A percentile compares a stretch with the other conserved stretches of the same genome.
Evolutionary conservation across 2,797 vertebrate genomes (phyloP).

Genomic region (Sphaeramia orbicularis): DNA sequence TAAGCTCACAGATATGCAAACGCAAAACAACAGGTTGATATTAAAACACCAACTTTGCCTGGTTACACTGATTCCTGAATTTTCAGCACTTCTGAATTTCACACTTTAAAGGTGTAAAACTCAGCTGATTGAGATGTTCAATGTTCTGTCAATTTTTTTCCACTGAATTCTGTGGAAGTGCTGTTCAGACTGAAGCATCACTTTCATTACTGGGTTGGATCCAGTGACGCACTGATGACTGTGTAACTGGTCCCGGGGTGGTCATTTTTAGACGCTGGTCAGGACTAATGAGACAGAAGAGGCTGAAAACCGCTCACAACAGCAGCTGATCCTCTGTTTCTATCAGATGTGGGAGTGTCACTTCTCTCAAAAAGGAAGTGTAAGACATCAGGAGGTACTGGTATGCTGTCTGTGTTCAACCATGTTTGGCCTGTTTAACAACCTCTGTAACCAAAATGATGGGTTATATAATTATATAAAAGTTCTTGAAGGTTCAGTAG

Average conservation of each 20-base stretch:
- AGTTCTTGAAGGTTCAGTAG: too few species aligned
- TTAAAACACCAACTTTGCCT: conserved; percentile 12
- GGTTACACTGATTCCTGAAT: conserved; percentile 35
- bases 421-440: too few species aligned
- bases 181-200: conserved; percentile 3
- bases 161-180: conserved; percentile 9
- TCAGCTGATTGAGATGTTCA: conserved; percentile 23
- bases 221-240: conserved; percentile 43
- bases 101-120: conserved; percentile 55
- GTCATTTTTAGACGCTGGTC: conserved; percentile 58
- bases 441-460: too few species aligned
- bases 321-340: conserved; percentile 54
- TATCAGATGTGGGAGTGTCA: conserved; percentile 10
- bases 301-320: conserved; percentile 71
- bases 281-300: conserved; percentile 70
- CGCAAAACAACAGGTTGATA: neutral
- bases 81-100: conserved; percentile 27
- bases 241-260: conserved; percentile 60
- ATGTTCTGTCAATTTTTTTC: conserved; percentile 29
- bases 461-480: too few species aligned
- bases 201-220: conserved; percentile 41
- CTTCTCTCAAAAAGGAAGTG: conserved; percentile 14
- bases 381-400: neutral
- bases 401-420: neutral
- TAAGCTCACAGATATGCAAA: neutral